Base-by-base conservation (phyloP, 2,113 vertebrate genomes). In the Misgurnus mizolepis region DNA sequence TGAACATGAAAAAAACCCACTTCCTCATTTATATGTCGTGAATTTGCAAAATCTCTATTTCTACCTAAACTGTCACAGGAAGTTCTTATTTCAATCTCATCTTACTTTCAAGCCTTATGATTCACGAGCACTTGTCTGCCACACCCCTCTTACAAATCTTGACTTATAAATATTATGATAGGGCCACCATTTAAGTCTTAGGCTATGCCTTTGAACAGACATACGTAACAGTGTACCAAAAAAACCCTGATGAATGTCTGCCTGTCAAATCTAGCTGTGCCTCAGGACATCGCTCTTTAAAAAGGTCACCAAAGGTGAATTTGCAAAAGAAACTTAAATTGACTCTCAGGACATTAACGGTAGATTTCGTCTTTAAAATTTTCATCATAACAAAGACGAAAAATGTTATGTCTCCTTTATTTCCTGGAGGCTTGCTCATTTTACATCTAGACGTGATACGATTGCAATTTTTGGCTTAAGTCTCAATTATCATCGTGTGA, bases 361-460 rank as follows among this genome's bases (percentile, higher is more conserved):
- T 53, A 53, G 12, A 53, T 11, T 53, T 53, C 5, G 12, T 14
- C 15, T 15, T 4, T 53, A 14, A 14, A 17, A 5, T 14, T 53
- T 11, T 45, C 5, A 53, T 53, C 50, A 15, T 39, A 12, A 7
- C 12, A 53, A 34, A 50, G 4, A 69, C 18, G n/a, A 22, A 50
- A 69, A 50, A 49, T 15, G 0, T 9, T 56, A 0, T 22, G n/a
- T 68, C 9, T 69, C 50, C 14, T 72, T 72, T 41, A 58, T 53
- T 72, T 72, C 53, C 69, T 18, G 69, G 58, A 72, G 50, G 50
- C 53, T 18, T 17, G 40, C 9, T 56, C 40, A 18, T 58, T 71
- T 34, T 58, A 18, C 50, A 18, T 70, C 5, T 72, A 72, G 53
- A 41, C 70, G 45, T 73, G 10, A 3, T 72, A 72, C 8, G 18